phyloP scores from a whole-genome alignment of 2,888 invertebrate species.

The Stenotaenia linearis region DNA sequence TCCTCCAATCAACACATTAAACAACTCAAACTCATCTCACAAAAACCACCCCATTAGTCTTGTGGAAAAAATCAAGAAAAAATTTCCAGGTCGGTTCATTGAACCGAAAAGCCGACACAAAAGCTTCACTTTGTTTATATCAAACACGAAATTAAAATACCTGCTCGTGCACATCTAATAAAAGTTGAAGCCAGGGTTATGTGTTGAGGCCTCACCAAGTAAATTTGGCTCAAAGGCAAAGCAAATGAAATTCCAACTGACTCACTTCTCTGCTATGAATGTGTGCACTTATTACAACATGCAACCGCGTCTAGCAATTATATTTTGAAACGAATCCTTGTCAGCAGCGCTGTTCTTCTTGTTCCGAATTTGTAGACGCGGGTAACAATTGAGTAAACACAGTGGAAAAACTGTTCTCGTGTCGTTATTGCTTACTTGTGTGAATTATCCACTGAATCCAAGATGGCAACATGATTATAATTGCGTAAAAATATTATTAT shows the following conservation, averaged over 20 bases:
- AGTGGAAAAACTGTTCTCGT: background rate
- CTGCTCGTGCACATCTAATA: conserved; percentile 6
- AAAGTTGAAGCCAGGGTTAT: conserved; percentile 8
- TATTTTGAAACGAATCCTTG: conserved; percentile 8
- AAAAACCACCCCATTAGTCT: too few species aligned
- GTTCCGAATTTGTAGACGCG: background rate
- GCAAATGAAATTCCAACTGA: conserved; percentile 24
- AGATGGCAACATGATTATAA: too few species aligned
- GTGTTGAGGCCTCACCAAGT: background rate
- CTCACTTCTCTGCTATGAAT: conserved; percentile 3
- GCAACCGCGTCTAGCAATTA: background rate
- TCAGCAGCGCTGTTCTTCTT: background rate
- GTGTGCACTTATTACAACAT: conserved; percentile 23
- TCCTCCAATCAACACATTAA: too few species aligned
- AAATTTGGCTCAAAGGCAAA: conserved; percentile 22
- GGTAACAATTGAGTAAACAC: background rate
- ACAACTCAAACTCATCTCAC: too few species aligned
- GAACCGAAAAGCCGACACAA: conserved; percentile 5
- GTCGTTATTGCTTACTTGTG: too few species aligned
- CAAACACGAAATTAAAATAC: conserved; percentile 23
- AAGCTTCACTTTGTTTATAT: conserved; percentile 23
- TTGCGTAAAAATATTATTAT: too few species aligned
- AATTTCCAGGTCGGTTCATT: background rate
- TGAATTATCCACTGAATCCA: too few species aligned
- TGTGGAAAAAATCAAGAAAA: too few species aligned